phyloP scores from a whole-genome alignment of 2,888 invertebrate genomes.

The Habroteleia sp. region DNA sequence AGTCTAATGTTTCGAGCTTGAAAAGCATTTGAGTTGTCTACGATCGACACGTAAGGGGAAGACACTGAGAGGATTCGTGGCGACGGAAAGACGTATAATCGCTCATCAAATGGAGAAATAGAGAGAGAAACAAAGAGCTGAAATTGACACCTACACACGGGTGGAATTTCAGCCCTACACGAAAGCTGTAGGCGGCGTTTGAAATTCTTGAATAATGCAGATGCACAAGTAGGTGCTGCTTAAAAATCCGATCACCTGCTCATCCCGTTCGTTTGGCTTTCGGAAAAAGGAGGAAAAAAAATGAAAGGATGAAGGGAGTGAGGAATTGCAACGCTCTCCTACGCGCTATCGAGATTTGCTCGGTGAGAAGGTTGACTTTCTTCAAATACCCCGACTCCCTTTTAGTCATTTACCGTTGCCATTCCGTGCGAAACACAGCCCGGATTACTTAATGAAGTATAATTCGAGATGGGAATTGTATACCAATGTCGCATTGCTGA shows the following conservation, averaged over 20 bases:
- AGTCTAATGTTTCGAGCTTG: constrained; percentile 75
- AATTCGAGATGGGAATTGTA: constrained; percentile 56
- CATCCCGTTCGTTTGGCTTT: constrained; percentile 65
- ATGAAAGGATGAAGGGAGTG: background rate
- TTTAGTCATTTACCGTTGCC: constrained; percentile 36
- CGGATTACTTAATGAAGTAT: constrained; percentile 60
- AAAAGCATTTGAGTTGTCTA: constrained; percentile 59
- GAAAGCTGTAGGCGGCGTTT: constrained; percentile 61
- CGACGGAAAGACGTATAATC: constrained; percentile 52
- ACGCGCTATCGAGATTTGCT: constrained; percentile 62
- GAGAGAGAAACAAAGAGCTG: constrained; percentile 52
- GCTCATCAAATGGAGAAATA: constrained; percentile 47
- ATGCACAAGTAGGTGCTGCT: constrained; percentile 68
- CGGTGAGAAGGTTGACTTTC: constrained; percentile 56
- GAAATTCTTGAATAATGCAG: constrained; percentile 77
- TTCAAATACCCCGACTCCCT: constrained; percentile 31
- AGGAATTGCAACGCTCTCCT: constrained; percentile 52
- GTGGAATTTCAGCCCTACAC: constrained; percentile 64
- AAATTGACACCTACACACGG: constrained; percentile 76
- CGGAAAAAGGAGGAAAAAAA: constrained; percentile 22
- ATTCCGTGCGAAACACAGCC: constrained; percentile 50
- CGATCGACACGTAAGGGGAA: constrained; percentile 55
- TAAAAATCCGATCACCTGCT: constrained; percentile 73
- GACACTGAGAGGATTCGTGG: constrained; percentile 57
- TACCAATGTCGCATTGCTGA: constrained; percentile 36